A percentile compares a stretch with the other conserved stretches of the same genome.
phyloP scores from a whole-genome alignment of 2,113 vertebrate genomes.

The Corythoichthys intestinalis region DNA sequence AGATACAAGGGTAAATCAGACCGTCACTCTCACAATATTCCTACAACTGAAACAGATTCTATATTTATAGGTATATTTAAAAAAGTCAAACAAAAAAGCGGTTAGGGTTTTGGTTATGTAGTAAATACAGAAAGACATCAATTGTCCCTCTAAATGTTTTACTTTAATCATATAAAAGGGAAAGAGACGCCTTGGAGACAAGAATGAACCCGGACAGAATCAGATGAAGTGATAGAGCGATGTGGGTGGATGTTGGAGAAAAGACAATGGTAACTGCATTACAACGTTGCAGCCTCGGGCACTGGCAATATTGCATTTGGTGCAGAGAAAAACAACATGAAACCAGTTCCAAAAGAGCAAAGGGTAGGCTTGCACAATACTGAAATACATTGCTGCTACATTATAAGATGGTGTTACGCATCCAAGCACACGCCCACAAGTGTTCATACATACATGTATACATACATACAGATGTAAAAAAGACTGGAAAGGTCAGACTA shows the following conservation, averaged over 20 bases:
- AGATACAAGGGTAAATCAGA: not conserved
- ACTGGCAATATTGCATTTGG: conserved; percentile 62
- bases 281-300: conserved; percentile 38
- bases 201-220: conserved; percentile 46
- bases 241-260: conserved; percentile 59
- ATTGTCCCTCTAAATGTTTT: conserved; percentile 26
- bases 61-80: too few relatives aligned
- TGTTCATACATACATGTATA: conserved; percentile 7
- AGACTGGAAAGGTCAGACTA: not conserved
- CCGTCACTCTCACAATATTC: not conserved
- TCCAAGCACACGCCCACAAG: conserved; percentile 25
- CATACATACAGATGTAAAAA: conserved; percentile 15
- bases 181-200: conserved; percentile 44
- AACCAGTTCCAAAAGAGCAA: conserved; percentile 27
- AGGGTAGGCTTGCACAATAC: conserved; percentile 32
- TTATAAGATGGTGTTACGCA: conserved; percentile 27
- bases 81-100: not conserved
- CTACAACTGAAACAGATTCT: not conserved
- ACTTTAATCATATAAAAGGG: conserved; percentile 43
- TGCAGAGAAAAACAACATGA: conserved; percentile 53
- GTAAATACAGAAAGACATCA: conserved; percentile 5
- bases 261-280: conserved; percentile 69
- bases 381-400: conserved; percentile 9
- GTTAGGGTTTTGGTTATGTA: not conserved
- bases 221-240: conserved; percentile 52